Conservation (phyloP, 1,140 invertebrate genomes). For the Galleria mellonella region DNA sequence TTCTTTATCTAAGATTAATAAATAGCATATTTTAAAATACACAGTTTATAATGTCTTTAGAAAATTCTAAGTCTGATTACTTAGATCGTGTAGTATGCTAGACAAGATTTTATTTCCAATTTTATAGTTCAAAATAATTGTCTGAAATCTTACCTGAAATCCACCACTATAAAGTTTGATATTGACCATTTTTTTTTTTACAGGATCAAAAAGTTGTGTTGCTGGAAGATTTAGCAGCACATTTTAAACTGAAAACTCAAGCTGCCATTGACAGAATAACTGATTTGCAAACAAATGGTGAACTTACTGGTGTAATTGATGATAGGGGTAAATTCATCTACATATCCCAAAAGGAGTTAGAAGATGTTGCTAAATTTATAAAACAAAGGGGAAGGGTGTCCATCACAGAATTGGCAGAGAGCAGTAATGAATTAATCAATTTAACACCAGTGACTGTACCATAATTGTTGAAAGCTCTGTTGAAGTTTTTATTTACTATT, state of each 20-base stretch:
- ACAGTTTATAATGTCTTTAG: too few species aligned
- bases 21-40: too few species aligned
- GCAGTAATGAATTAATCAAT: conserved; percentile 95
- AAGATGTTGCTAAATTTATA: conserved; percentile 96
- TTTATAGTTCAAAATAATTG: too few species aligned
- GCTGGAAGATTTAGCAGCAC: conserved; percentile 93
- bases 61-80: too few species aligned
- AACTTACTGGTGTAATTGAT: conserved; percentile 95
- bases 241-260: conserved; percentile 96
- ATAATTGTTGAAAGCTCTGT: conserved; percentile 1
- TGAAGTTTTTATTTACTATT: too few species aligned
- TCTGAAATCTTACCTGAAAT: too few species aligned
- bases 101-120: too few species aligned
- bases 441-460: conserved; percentile 77
- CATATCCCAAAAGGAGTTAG: conserved; percentile 92
- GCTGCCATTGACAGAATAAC: conserved; percentile 90
- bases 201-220: conserved; percentile 93
- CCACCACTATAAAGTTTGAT: too few species aligned
- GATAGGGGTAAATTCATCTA: conserved; percentile 99
- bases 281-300: conserved; percentile 86
- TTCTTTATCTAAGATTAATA: too few species aligned
- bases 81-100: too few species aligned
- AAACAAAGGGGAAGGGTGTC: conserved; percentile 95
- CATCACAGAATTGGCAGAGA: conserved; percentile 94
- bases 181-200: conserved; percentile 27